Evolutionary conservation across 2,797 vertebrate species (phyloP), one percentile per base, ranked within the genome.

Genomic region (Pangasius sanitwongsei): DNA sequence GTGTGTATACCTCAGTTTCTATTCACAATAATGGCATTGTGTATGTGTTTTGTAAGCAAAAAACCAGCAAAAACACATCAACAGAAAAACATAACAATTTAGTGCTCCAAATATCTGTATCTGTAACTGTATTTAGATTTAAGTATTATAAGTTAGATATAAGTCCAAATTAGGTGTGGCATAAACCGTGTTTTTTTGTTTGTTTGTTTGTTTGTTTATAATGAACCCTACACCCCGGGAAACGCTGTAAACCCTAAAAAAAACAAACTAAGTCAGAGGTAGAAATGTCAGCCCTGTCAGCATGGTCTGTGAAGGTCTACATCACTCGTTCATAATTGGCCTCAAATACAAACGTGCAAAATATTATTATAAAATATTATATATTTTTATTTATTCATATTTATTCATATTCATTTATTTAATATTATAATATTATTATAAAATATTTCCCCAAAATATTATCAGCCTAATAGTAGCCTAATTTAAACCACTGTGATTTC

Each of bases 1-100:
- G 31, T 84, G 61, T 63, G 77, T 86, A 65, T 86, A 69, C 37
- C 6, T 84, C 69, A 67, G 84, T 88, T 44, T 81, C 69, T 67
- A 77, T 61, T 85, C 31, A 92, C 90, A 92, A 86, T 87, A 88
- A 92, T 70, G 61, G 18, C 77, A 87, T 87, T 91, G 86, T 92
- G 83, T 82, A 8, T 72, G 23, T 59, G n/a, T 48, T 77, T 72
- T 41, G 20, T 69, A 55, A 57, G 23, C 63, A 44, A 44, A 44
- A 44, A 44, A 85, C 83, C 28, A 87, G 55, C 34, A 81, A 57
- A 86, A 83, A 44, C 72, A 63, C 44, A 86, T 72, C 59, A 65
- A 34, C n/a, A 69, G 13, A 65, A 50, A 83, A 48, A 84, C 1
- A 67, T 13, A 48, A 65, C 37, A 63, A 25, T 44, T 37, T 41